These are phyloP conservation scores for Xerus rutilus DNA, from an alignment of 2,797 vertebrate genomes.

Conservation along the genomic window DNA sequence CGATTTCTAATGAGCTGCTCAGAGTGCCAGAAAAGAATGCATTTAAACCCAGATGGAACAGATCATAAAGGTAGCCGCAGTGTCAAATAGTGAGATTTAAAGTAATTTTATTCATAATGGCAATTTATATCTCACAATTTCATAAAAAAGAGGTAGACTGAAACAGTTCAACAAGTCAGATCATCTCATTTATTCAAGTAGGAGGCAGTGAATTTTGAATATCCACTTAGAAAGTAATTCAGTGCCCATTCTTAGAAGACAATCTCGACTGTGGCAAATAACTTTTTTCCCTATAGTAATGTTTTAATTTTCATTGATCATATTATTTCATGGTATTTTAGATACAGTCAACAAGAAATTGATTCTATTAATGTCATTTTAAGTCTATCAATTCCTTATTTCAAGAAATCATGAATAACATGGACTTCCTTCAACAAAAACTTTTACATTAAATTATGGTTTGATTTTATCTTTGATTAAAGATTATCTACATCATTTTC, in stretches of 20 bases:
- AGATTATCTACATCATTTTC: slow-evolving; percentile 13
- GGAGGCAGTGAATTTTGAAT: slow-evolving; percentile 77
- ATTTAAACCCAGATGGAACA: slow-evolving; percentile 92
- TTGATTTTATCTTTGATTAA: slow-evolving; percentile 19
- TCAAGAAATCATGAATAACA: slow-evolving; percentile 29
- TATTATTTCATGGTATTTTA: slow-evolving; percentile 24
- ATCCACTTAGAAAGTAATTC: slow-evolving; percentile 61
- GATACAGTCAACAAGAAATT: background rate
- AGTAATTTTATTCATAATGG: slow-evolving; percentile 85
- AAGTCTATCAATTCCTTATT: background rate
- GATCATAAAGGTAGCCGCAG: slow-evolving; percentile 92
- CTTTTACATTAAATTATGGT: background rate
- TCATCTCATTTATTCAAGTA: slow-evolving; percentile 81
- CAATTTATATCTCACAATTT: slow-evolving; percentile 82
- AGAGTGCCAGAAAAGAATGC: slow-evolving; percentile 94
- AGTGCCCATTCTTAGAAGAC: slow-evolving; percentile 57
- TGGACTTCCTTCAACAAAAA: slow-evolving; percentile 3
- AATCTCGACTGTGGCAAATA: slow-evolving; percentile 77
- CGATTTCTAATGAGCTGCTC: slow-evolving; percentile 94
- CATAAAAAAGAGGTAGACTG: slow-evolving; percentile 79
- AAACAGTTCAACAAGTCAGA: slow-evolving; percentile 84
- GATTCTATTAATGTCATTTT: background rate
- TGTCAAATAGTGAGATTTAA: slow-evolving; percentile 84
- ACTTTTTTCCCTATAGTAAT: slow-evolving; percentile 57
- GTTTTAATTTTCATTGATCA: slow-evolving; percentile 65